A percentile compares a stretch with the other conserved stretches of the same genome.
Evolutionary conservation across 2,797 vertebrate genomes (phyloP).

Genomic region (Margarornis squamiger): DNA sequence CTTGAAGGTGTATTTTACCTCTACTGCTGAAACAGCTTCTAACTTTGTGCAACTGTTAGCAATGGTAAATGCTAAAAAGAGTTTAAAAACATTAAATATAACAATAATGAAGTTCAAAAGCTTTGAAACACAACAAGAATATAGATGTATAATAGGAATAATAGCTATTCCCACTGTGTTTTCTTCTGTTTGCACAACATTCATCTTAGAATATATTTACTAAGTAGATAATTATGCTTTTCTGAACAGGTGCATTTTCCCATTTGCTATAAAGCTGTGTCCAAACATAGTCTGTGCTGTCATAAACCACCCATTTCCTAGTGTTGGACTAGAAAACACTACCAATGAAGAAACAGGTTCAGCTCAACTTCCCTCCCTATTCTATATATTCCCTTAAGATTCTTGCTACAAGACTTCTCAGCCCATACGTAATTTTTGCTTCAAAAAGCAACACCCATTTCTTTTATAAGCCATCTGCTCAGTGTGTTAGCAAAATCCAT

Average conservation of each 20-base stretch:
- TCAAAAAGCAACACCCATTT: background rate
- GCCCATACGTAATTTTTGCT: background rate
- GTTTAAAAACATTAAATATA: background rate
- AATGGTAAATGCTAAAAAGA: background rate
- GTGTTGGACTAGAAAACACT: background rate
- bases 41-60: background rate
- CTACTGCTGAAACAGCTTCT: background rate
- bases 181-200: background rate
- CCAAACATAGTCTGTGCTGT: background rate
- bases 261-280: background rate
- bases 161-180: background rate
- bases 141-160: background rate
- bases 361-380: background rate
- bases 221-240: background rate
- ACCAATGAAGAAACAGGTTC: background rate
- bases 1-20: background rate
- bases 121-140: background rate
- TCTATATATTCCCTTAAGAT: background rate
- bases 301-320: background rate
- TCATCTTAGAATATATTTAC: background rate
- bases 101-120: background rate
- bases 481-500: background rate
- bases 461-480: constrained; percentile 29
- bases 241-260: background rate
- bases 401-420: background rate